phyloP scores from a whole-genome alignment of 2,888 invertebrate genomes.

The Nudaria mundana region DNA sequence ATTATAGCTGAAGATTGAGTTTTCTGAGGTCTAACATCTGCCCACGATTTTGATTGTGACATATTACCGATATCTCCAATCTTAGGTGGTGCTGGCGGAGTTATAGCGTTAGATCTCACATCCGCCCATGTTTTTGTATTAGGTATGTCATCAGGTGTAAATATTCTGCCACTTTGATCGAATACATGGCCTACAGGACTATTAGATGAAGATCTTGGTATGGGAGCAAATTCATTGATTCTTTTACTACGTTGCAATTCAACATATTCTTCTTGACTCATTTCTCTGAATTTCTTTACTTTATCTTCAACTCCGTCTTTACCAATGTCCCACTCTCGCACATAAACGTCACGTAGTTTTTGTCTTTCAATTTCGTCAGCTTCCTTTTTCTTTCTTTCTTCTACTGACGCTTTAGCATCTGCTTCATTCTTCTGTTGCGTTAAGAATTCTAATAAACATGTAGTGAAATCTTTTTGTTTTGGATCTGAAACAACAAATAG shows the following conservation, averaged over 20 bases:
- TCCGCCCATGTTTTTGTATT: constrained; percentile 34
- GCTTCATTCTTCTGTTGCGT: constrained; percentile 73
- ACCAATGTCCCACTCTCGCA: constrained; percentile 88
- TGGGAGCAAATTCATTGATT: constrained; percentile 89
- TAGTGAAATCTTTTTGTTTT: constrained; percentile 63
- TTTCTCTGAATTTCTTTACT: constrained; percentile 73
- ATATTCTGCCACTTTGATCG: constrained; percentile 53
- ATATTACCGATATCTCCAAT: constrained; percentile 35
- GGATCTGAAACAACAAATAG: constrained; percentile 55
- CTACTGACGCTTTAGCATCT: constrained; percentile 66
- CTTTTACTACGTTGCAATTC: constrained; percentile 87
- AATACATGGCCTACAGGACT: constrained; percentile 40
- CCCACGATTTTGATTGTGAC: constrained; percentile 58
- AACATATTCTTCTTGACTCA: constrained; percentile 89
- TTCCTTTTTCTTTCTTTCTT: constrained; percentile 60
- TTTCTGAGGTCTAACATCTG: constrained; percentile 56
- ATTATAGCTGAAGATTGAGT: constrained; percentile 53
- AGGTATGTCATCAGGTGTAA: constrained; percentile 22
- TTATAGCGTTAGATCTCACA: constrained; percentile 21
- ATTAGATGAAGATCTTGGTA: constrained; percentile 42
- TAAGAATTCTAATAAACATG: constrained; percentile 65
- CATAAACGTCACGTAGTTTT: constrained; percentile 74
- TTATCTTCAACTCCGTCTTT: constrained; percentile 82
- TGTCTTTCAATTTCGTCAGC: constrained; percentile 73
- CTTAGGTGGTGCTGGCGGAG: constrained; percentile 49